Percentiles rank a stretch among this genome's conserved stretches.
These are phyloP conservation scores for Spodoptera littoralis DNA, from an alignment of 2,888 invertebrate species.

Conservation along the genomic window DNA sequence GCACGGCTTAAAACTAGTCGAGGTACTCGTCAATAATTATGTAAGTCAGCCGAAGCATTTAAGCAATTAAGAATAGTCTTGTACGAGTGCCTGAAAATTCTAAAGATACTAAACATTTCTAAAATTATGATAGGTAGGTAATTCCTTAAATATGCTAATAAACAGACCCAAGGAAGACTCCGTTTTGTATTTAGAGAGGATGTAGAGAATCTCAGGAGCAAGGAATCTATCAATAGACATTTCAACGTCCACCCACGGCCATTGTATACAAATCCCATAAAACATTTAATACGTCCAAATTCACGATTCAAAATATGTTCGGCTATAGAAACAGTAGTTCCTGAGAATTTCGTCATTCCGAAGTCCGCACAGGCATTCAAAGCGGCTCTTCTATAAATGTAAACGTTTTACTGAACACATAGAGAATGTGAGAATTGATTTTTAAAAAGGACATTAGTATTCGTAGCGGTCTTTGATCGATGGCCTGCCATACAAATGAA, in stretches of 20 bases:
- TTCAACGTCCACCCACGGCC: conserved; percentile 28
- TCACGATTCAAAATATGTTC: conserved; percentile 26
- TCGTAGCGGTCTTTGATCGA: conserved; percentile 33
- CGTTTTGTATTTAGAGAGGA: too few relatives aligned
- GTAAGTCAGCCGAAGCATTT: too few relatives aligned
- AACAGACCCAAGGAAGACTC: too few relatives aligned
- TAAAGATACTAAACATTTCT: too few relatives aligned
- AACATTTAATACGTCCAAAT: conserved; percentile 38
- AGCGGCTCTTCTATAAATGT: conserved; percentile 36
- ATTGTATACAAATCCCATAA: conserved; percentile 37
- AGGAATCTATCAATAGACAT: conserved; percentile 48
- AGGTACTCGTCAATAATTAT: too few relatives aligned
- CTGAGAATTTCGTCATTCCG: conserved; percentile 34
- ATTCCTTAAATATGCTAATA: too few relatives aligned
- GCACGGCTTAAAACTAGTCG: too few relatives aligned
- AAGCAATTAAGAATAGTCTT: too few relatives aligned
- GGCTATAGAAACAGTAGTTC: conserved; percentile 26
- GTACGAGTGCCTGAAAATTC: too few relatives aligned
- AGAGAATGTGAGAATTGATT: conserved; percentile 55
- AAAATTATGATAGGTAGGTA: too few relatives aligned
- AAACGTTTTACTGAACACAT: conserved; percentile 31
- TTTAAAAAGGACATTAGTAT: conserved; percentile 57
- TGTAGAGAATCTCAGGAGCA: neutral
- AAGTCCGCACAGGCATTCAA: conserved; percentile 31
- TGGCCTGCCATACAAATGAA: conserved; percentile 56